Conservation (phyloP, 1,140 invertebrate species). For the Neodiprion fabricii region DNA sequence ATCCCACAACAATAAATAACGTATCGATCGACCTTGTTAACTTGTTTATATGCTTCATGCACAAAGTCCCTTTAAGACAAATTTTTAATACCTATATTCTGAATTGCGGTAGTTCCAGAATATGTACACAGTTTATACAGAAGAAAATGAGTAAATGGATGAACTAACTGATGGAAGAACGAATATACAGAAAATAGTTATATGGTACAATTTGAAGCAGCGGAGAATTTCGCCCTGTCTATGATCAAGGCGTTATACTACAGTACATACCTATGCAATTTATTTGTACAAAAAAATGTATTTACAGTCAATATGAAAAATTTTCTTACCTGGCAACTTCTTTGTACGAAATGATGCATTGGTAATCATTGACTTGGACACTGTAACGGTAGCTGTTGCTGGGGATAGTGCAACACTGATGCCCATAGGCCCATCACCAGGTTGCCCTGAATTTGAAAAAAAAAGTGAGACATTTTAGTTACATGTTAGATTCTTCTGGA, state of each 20-base stretch:
- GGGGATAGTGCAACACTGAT: slow-evolving; percentile 81
- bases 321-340: slow-evolving; percentile 83
- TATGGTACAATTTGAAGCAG: too few species aligned
- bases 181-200: too few species aligned
- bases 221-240: too few species aligned
- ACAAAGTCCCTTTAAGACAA: too few species aligned
- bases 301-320: background rate
- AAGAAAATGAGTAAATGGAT: background rate
- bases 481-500: background rate
- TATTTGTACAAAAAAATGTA: background rate
- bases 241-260: too few species aligned
- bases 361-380: slow-evolving; percentile 94
- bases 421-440: slow-evolving; percentile 79
- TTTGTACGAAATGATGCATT: slow-evolving; percentile 96
- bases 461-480: slow-evolving; percentile 7
- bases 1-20: too few species aligned
- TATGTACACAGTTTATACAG: background rate
- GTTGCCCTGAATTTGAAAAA: slow-evolving; percentile 66
- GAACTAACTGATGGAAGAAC: too few species aligned
- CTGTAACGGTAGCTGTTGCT: slow-evolving; percentile 77
- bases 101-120: background rate
- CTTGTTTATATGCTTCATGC: too few species aligned
- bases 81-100: too few species aligned
- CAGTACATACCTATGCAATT: too few species aligned
- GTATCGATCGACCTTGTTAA: too few species aligned